phyloP scores from a whole-genome alignment of 2,888 invertebrate genomes.

The Leptinotarsa tumamoca region DNA sequence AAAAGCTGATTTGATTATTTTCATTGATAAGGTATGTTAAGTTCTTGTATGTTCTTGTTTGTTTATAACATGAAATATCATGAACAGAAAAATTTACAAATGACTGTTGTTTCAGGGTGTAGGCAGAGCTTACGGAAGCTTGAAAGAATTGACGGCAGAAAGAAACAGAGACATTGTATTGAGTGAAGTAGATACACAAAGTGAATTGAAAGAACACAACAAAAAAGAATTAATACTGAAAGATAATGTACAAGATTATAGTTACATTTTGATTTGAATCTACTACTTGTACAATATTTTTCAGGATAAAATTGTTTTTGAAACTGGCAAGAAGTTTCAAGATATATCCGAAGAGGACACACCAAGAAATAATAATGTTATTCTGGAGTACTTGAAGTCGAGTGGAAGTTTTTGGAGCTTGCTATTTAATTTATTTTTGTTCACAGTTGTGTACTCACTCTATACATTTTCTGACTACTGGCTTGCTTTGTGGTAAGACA shows the following conservation, averaged over 20 bases:
- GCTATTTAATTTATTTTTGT: neutral
- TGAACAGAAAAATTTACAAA: neutral
- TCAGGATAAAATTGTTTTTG: neutral
- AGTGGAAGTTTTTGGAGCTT: neutral
- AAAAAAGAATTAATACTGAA: neutral
- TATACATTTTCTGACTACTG: neutral
- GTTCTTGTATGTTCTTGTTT: neutral
- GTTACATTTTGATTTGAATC: neutral
- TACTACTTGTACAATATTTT: neutral
- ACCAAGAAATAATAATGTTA: neutral
- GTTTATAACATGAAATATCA: neutral
- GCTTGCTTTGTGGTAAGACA: conserved; percentile 1
- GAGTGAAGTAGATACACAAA: neutral
- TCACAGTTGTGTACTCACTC: neutral
- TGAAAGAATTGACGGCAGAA: neutral
- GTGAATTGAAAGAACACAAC: neutral
- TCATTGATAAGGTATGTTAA: conserved; percentile 68
- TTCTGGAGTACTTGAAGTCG: neutral
- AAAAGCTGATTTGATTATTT: conserved; percentile 69
- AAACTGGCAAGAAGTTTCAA: neutral
- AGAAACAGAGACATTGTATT: neutral
- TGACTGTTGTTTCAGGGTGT: neutral
- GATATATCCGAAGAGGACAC: neutral
- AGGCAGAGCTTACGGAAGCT: neutral
- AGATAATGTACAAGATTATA: neutral